phyloP scores from a whole-genome alignment of 2,797 vertebrate genomes.

The Neosalanx taihuensis region DNA sequence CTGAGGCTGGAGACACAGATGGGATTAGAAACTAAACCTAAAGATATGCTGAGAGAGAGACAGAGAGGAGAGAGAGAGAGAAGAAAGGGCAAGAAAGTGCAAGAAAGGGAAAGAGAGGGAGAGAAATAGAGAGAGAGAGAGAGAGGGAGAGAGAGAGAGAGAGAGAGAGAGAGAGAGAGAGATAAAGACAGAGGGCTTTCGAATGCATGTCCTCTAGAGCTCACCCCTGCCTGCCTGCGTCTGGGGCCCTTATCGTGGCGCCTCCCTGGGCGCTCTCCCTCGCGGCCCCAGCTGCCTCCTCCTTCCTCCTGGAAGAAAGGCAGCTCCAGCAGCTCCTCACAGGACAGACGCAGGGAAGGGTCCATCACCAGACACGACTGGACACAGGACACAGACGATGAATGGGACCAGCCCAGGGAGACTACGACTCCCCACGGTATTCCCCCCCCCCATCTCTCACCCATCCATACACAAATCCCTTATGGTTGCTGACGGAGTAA shows the following conservation, averaged over 20 bases:
- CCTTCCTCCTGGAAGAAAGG: slow-evolving; percentile 79
- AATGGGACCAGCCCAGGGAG: neutral
- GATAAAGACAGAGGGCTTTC: neutral
- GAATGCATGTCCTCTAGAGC: neutral
- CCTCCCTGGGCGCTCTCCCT: slow-evolving; percentile 62
- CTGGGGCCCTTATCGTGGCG: slow-evolving; percentile 69
- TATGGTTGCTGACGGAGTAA: neutral
- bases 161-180: no score
- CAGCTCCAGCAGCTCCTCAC: slow-evolving; percentile 80
- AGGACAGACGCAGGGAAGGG: slow-evolving; percentile 78
- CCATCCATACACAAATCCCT: neutral
- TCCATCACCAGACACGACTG: slow-evolving; percentile 86
- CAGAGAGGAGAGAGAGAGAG: neutral
- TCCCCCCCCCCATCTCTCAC: neutral
- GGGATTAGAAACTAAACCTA: neutral
- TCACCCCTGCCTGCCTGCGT: slow-evolving; percentile 69
- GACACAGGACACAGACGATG: neutral
- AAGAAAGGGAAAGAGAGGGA: neutral
- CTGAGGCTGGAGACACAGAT: slow-evolving; percentile 62
- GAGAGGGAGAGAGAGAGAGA: no score
- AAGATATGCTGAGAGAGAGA: neutral
- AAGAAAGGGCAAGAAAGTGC: neutral
- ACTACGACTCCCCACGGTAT: neutral
- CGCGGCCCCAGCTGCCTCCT: slow-evolving; percentile 64
- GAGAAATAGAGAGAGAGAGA: no score